Percentiles rank a stretch among this genome's conserved stretches.
Conservation (phyloP, 2,113 vertebrate species). For the Hippopotamus amphibius region DNA sequence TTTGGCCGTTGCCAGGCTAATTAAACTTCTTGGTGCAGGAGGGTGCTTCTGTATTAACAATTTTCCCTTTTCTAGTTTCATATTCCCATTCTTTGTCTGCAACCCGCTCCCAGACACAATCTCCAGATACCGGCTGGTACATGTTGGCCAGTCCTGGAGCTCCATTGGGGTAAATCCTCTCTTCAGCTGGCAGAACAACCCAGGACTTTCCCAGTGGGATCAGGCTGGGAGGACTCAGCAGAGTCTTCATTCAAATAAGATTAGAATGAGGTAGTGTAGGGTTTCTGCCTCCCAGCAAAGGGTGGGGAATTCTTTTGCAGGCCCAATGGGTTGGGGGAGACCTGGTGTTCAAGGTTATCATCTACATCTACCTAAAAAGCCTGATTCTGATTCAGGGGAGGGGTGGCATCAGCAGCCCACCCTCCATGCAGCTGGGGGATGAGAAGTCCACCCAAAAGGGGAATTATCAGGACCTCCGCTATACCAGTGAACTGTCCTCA, state of each 20-base stretch:
- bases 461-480: not conserved
- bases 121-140: not conserved
- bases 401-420: no score
- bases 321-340: not conserved
- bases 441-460: not conserved
- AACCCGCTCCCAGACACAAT: not conserved
- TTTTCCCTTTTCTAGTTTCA: not conserved
- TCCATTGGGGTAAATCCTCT: not conserved
- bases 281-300: not conserved
- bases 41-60: not conserved
- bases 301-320: not conserved
- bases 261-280: accelerated
- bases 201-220: not conserved
- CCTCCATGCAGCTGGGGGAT: not conserved
- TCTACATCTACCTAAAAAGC: not conserved
- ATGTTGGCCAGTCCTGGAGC: accelerated
- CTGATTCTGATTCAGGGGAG: not conserved
- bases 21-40: not conserved
- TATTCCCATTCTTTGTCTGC: not conserved
- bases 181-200: accelerated
- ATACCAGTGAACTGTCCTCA: not conserved
- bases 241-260: not conserved
- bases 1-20: not conserved
- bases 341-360: not conserved
- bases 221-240: not conserved